Evolutionary conservation across 53 echinoderm and acorn worm species (phyloP).

Genomic region (Hippasteria phrygiana): DNA sequence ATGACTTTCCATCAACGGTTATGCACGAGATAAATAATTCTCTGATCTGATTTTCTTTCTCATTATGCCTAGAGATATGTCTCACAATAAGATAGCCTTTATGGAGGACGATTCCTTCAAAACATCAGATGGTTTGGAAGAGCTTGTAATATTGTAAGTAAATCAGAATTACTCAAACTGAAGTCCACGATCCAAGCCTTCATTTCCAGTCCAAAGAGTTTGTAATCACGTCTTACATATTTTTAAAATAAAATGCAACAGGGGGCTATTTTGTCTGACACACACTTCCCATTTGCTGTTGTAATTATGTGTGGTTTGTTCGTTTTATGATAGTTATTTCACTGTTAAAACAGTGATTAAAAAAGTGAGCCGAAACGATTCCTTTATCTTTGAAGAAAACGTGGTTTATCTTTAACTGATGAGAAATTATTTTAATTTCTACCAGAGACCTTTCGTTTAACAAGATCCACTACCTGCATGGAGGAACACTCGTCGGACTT

Average conservation of each 20-base stretch:
- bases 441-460: conserved; percentile 47
- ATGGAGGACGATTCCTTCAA: conserved; percentile 36
- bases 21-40: too few species aligned
- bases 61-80: conserved; percentile 6
- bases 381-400: not conserved
- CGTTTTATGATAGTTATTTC: too few species aligned
- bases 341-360: too few species aligned
- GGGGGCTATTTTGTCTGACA: too few species aligned
- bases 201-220: too few species aligned
- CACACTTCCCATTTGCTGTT: too few species aligned
- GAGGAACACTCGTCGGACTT: conserved; percentile 17
- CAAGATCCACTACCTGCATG: conserved; percentile 23
- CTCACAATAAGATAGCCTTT: conserved; percentile 48
- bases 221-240: too few species aligned
- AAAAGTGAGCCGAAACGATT: not conserved
- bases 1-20: too few species aligned
- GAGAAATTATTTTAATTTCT: not conserved
- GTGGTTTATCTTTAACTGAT: not conserved
- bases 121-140: not conserved
- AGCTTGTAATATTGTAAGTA: conserved; percentile 32
- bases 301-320: too few species aligned
- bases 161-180: too few species aligned
- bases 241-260: too few species aligned
- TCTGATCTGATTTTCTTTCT: not conserved
- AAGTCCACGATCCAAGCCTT: too few species aligned